Percentiles rank a stretch among this genome's conserved stretches.
Conservation (phyloP, 2,113 vertebrate species). For the Proterorhinus semilunaris region DNA sequence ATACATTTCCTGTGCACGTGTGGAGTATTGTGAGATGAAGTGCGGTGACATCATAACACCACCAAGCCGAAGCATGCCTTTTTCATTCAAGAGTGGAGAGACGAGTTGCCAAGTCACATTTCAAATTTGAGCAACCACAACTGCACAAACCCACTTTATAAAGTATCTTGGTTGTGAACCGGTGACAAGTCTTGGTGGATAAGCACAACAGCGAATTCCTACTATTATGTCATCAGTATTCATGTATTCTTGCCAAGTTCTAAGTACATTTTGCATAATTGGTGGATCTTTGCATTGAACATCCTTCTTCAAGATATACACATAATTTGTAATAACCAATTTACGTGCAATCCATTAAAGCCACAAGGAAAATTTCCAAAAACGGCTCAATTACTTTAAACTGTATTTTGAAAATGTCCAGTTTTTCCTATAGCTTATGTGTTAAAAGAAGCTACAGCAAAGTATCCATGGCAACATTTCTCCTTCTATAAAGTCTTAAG, state of each 20-base stretch:
- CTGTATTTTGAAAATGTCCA: neutral
- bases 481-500: neutral
- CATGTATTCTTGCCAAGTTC: too few species aligned
- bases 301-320: neutral
- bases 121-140: neutral
- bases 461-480: constrained; percentile 1
- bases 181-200: too few species aligned
- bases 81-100: neutral
- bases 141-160: neutral
- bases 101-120: neutral
- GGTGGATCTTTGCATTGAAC: too few species aligned
- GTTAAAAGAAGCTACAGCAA: neutral
- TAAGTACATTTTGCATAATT: too few species aligned
- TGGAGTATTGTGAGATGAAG: neutral
- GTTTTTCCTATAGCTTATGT: neutral
- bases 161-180: too few species aligned
- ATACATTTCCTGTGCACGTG: constrained; percentile 6
- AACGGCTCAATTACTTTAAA: neutral
- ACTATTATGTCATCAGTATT: too few species aligned
- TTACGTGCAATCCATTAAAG: neutral
- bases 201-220: too few species aligned
- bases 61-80: neutral
- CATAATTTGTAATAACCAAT: neutral
- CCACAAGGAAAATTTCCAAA: neutral
- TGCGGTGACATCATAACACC: neutral